Evolutionary conservation across 2,888 invertebrate genomes (phyloP).

Genomic region (Polietes domitor): DNA sequence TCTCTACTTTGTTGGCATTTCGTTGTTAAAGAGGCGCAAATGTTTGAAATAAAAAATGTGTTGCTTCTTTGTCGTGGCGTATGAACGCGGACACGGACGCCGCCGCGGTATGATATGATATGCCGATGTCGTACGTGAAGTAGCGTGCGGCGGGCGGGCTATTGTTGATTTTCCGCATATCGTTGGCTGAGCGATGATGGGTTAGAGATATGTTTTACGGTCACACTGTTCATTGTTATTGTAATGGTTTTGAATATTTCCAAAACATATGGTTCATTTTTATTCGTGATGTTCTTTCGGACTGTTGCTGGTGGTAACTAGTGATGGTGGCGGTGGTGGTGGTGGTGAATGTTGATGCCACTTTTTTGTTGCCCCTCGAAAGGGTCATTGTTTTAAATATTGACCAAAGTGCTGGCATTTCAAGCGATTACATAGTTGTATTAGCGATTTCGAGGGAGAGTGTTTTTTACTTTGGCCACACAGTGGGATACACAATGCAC

Average conservation of each 20-base stretch:
- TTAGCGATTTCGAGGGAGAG: too few relatives aligned
- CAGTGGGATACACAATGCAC: too few relatives aligned
- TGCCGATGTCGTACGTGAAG: background rate
- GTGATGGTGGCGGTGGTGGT: background rate
- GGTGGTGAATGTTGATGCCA: background rate
- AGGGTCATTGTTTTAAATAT: slow-evolving; percentile 64
- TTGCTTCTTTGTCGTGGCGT: slow-evolving; percentile 51
- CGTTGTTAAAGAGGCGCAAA: slow-evolving; percentile 61
- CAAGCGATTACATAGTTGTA: too few relatives aligned
- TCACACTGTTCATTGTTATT: background rate
- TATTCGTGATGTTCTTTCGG: slow-evolving; percentile 47
- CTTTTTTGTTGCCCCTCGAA: slow-evolving; percentile 49
- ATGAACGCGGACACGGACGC: background rate
- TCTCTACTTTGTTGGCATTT: background rate
- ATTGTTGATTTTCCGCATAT: slow-evolving; percentile 41
- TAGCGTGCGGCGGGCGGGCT: background rate
- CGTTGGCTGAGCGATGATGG: slow-evolving; percentile 42
- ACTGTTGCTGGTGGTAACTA: slow-evolving; percentile 21
- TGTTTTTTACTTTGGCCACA: too few relatives aligned
- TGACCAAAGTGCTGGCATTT: slow-evolving; percentile 47
- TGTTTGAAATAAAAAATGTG: slow-evolving; percentile 61
- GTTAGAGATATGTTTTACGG: background rate
- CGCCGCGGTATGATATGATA: too few relatives aligned
- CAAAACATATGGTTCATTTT: slow-evolving; percentile 64
- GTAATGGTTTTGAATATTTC: slow-evolving; percentile 42